Percentiles rank a stretch among this genome's conserved stretches.
These are phyloP conservation scores for Epinotia bilunana DNA, from an alignment of 2,888 invertebrate species.

Conservation along the genomic window DNA sequence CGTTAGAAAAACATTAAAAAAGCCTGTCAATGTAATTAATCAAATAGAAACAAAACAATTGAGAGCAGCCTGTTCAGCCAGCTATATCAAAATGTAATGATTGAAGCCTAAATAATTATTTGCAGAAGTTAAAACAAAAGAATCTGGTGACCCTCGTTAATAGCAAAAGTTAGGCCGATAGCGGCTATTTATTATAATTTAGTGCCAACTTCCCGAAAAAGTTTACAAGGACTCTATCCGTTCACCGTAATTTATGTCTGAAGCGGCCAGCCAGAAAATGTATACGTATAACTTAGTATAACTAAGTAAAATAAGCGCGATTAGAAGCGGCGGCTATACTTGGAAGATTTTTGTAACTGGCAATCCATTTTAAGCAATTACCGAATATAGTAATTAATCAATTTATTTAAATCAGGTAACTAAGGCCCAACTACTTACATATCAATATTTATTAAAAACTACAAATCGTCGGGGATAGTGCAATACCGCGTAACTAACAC, in stretches of 20 bases:
- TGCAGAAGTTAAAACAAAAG: slow-evolving; percentile 45
- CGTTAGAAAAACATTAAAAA: slow-evolving; percentile 13
- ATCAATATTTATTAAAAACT: no score
- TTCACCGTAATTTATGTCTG: slow-evolving; percentile 41
- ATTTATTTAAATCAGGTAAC: no score
- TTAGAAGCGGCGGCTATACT: neutral
- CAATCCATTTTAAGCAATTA: no score
- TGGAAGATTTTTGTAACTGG: neutral
- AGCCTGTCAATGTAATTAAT: slow-evolving; percentile 26
- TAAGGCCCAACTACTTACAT: no score
- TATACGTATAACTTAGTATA: neutral
- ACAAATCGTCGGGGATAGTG: no score
- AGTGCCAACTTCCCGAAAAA: slow-evolving; percentile 52
- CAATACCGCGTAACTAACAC: no score
- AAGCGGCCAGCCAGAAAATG: neutral
- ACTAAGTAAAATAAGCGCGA: neutral
- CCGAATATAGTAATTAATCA: no score
- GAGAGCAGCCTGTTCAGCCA: slow-evolving; percentile 14
- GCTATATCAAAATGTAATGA: slow-evolving; percentile 12
- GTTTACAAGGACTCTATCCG: slow-evolving; percentile 48
- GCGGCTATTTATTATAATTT: slow-evolving; percentile 57
- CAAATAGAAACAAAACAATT: slow-evolving; percentile 36
- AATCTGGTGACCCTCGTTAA: slow-evolving; percentile 53
- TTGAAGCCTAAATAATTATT: slow-evolving; percentile 40
- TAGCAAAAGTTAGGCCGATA: slow-evolving; percentile 55